Evolutionary conservation across 2,113 vertebrate genomes (phyloP), one percentile per base, ranked within the genome.

Genomic region (Lanius ludovicianus): DNA sequence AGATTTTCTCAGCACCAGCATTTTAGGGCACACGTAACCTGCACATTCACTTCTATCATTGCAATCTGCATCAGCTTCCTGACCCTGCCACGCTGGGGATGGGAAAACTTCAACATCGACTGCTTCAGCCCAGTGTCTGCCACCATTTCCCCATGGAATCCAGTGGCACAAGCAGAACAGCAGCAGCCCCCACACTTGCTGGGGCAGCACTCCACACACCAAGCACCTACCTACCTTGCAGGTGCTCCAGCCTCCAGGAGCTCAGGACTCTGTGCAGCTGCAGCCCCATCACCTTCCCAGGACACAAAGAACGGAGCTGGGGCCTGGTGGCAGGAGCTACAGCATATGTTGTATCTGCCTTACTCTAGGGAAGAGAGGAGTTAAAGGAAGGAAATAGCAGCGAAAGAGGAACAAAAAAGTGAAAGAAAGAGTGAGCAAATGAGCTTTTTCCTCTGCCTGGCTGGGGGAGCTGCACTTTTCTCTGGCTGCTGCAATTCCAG

Each of bases 41-140:
- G 15, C 0, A 1, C 8, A 44, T 73, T 57, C 64, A 44, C 33
- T 65, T 41, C 42, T 85, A 8, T 37, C 37, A 20, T 0, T 31
- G 37, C 59, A 57, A 8, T n/a, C 42, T 84, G 50, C 46, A 12
- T 27, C 19, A 55, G 21, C 42, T 65, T 47, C 50, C 76, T 73
- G 50, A 83, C 42, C 35, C n/a, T 56, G 70, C 9, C 41, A 60
- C 0, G 0, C 33, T 56, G 19, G 12, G 24, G 27, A 27, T 31
- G 15, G 23, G 41, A 73, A 11, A 63, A 46, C 23, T 42, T 39
- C 63, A 28, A 42, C 65, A n/a, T 2, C 0, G 0, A 18, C 60
- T 57, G 20, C 46, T 78, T 69, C 60, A 70, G n/a, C 17, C 56
- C n/a, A 24, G 13, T 37, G 11, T 23, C 31, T 28, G 13, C 31